phyloP scores from a whole-genome alignment of 2,888 invertebrate species.

The Eupithecia subfuscata region DNA sequence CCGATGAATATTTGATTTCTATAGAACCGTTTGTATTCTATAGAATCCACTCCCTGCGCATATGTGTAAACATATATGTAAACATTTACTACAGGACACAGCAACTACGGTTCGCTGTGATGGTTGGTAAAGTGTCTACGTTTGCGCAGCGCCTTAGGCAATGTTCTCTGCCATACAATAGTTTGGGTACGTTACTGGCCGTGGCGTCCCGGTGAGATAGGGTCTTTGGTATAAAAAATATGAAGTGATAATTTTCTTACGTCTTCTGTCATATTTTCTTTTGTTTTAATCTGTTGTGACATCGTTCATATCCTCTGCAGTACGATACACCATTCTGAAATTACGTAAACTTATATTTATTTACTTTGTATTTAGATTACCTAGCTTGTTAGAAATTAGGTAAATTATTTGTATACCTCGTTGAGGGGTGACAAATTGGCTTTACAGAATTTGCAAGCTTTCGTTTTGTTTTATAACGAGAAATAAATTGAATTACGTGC shows the following conservation, averaged over 20 bases:
- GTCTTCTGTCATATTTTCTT: not conserved
- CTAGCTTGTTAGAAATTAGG: not conserved
- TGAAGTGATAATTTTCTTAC: not conserved
- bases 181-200: too few species aligned
- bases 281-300: not conserved
- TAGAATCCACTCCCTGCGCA: too few species aligned
- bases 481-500: constrained; percentile 43
- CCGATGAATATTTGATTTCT: too few species aligned
- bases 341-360: not conserved
- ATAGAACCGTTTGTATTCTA: too few species aligned
- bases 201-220: too few species aligned
- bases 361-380: not conserved
- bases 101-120: too few species aligned
- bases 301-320: not conserved
- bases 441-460: constrained; percentile 33
- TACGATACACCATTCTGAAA: not conserved
- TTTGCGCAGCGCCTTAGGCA: too few species aligned
- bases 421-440: constrained; percentile 33
- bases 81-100: too few species aligned
- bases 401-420: constrained; percentile 14
- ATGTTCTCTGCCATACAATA: too few species aligned
- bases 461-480: constrained; percentile 42
- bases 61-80: too few species aligned
- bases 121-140: too few species aligned
- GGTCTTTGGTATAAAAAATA: not conserved